These are phyloP conservation scores for Trogon surrucura DNA, from an alignment of 2,113 vertebrate genomes.

Conservation along the genomic window DNA sequence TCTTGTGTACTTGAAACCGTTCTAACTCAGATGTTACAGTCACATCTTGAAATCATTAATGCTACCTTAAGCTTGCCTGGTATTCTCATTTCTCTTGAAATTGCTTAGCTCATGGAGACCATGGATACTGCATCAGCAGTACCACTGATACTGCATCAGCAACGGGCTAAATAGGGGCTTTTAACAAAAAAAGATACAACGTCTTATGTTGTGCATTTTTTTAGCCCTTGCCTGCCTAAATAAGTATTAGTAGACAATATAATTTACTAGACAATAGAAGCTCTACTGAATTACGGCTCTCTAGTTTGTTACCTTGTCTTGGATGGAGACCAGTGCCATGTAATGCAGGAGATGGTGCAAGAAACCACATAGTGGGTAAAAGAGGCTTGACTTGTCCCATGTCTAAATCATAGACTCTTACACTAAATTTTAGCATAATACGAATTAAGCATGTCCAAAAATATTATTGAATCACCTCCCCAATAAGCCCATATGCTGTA, in stretches of 20 bases:
- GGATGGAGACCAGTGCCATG: neutral
- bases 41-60: conserved; percentile 42
- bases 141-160: neutral
- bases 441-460: neutral
- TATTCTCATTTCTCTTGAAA: conserved; percentile 16
- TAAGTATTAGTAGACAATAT: neutral
- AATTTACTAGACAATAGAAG: neutral
- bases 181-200: neutral
- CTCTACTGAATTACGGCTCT: neutral
- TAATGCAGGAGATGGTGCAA: neutral
- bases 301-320: neutral
- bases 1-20: neutral
- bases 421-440: neutral
- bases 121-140: neutral
- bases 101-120: neutral
- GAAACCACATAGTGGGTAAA: neutral
- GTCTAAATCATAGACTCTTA: neutral
- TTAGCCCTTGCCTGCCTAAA: neutral
- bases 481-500: neutral
- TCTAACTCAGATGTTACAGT: neutral
- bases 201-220: neutral
- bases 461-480: neutral
- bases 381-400: neutral
- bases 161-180: neutral
- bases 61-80: neutral